These are phyloP conservation scores for Perizoma affinitatum DNA, from an alignment of 2,888 invertebrate genomes.

Conservation along the genomic window DNA sequence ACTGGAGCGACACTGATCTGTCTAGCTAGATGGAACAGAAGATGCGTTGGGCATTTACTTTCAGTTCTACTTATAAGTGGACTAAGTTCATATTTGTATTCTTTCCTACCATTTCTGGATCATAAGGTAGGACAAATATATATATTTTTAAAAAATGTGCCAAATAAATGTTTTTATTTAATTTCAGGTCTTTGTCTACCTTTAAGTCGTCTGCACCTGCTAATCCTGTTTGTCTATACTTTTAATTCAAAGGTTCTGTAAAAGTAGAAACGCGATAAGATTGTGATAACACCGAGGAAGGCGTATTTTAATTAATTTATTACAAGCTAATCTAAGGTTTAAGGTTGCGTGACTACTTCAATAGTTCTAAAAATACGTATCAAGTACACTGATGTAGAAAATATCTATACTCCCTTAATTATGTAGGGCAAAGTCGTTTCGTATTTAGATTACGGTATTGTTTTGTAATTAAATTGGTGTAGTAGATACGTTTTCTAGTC, in stretches of 20 bases:
- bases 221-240: background rate
- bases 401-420: slow-evolving; percentile 1
- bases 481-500: background rate
- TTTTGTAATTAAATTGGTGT: background rate
- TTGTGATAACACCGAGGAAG: slow-evolving; percentile 30
- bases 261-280: slow-evolving; percentile 29
- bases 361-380: slow-evolving; percentile 21
- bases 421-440: background rate
- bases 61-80: too few relatives aligned
- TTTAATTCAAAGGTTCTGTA: slow-evolving; percentile 22
- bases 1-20: too few relatives aligned
- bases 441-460: background rate
- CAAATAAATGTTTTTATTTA: too few relatives aligned
- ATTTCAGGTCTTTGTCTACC: too few relatives aligned
- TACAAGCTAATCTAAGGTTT: slow-evolving; percentile 30
- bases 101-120: too few relatives aligned
- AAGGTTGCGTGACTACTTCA: slow-evolving; percentile 34
- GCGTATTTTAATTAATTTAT: slow-evolving; percentile 43
- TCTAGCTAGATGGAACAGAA: too few relatives aligned
- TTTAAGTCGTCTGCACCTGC: background rate
- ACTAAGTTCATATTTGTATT: too few relatives aligned
- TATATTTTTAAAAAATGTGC: too few relatives aligned
- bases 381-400: slow-evolving; percentile 12
- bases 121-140: too few relatives aligned
- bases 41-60: too few relatives aligned